phyloP scores from a whole-genome alignment of 2,888 invertebrate species.

The Fabriciana adippe region DNA sequence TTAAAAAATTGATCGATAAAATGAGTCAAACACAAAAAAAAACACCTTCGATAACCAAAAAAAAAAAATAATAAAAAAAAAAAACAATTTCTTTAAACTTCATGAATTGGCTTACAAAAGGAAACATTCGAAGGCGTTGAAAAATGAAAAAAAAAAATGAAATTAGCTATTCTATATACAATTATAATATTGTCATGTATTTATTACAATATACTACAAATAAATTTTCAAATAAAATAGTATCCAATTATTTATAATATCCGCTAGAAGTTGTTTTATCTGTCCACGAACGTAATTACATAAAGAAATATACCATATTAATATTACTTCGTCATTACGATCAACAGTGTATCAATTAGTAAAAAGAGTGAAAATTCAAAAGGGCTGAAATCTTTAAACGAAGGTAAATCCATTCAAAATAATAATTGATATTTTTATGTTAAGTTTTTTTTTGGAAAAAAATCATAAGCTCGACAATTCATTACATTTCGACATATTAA shows the following conservation, averaged over 20 bases:
- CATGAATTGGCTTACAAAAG: slow-evolving; percentile 23
- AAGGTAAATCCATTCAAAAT: no score
- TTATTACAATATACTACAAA: slow-evolving; percentile 56
- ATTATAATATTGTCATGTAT: slow-evolving; percentile 67
- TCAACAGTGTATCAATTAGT: no score
- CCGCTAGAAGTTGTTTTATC: slow-evolving; percentile 28
- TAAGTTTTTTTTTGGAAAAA: no score
- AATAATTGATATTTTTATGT: no score
- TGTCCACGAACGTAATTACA: slow-evolving; percentile 1
- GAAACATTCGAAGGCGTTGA: neutral
- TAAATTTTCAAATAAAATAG: slow-evolving; percentile 22
- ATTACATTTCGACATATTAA: no score
- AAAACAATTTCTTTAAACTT: neutral
- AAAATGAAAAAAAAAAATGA: slow-evolving; percentile 1
- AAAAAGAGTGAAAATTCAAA: no score
- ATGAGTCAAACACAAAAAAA: slow-evolving; percentile 7
- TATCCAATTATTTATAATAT: slow-evolving; percentile 9
- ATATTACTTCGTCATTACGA: no score
- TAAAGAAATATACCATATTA: neutral
- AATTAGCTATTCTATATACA: slow-evolving; percentile 52
- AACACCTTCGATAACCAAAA: neutral
- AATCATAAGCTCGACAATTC: no score
- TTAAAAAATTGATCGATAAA: slow-evolving; percentile 45
- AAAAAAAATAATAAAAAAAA: neutral
- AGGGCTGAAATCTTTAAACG: no score